Conservation (phyloP, 2,888 invertebrate genomes). For the Conistra vaccinii region DNA sequence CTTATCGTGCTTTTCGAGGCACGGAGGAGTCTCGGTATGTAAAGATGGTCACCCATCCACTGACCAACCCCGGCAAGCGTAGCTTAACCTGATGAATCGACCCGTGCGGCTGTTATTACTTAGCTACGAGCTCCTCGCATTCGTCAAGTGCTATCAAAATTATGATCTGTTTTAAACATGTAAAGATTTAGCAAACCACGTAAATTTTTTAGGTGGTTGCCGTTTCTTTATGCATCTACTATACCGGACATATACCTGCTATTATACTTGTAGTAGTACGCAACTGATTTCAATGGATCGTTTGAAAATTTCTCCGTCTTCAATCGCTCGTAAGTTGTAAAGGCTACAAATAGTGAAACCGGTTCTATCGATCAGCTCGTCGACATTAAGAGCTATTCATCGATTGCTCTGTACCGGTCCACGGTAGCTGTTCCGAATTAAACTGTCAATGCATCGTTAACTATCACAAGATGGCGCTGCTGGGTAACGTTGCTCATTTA, state of each 20-base stretch:
- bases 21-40: too few species aligned
- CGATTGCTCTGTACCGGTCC: conserved; percentile 42
- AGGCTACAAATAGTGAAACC: conserved; percentile 58
- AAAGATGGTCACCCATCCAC: too few species aligned
- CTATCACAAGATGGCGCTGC: conserved; percentile 41
- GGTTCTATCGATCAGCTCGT: conserved; percentile 54
- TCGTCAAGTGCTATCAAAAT: too few species aligned
- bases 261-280: not conserved
- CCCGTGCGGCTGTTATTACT: too few species aligned
- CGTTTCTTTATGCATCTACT: not conserved
- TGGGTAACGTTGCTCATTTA: not conserved
- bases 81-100: too few species aligned
- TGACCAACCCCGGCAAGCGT: too few species aligned
- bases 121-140: too few species aligned
- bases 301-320: conserved; percentile 42
- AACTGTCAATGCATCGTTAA: conserved; percentile 58
- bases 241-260: not conserved
- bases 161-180: not conserved
- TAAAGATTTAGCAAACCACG: not conserved
- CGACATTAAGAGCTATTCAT: conserved; percentile 63
- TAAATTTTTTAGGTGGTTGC: not conserved
- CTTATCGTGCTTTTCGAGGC: too few species aligned
- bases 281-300: conserved; percentile 16
- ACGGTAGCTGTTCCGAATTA: conserved; percentile 37
- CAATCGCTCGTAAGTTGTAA: conserved; percentile 45